Conservation (phyloP, 2,797 vertebrate species). For the Vireo griseus region DNA sequence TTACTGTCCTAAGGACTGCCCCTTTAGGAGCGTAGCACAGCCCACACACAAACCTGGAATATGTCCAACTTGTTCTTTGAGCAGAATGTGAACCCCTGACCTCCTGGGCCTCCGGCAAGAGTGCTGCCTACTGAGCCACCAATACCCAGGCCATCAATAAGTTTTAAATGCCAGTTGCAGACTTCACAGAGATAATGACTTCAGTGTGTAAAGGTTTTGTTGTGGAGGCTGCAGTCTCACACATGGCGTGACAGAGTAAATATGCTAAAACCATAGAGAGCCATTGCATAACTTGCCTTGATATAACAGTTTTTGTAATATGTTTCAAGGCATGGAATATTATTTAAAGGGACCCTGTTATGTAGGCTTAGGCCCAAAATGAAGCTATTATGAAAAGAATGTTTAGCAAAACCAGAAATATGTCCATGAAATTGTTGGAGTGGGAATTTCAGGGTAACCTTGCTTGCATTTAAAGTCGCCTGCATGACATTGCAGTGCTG, state of each 20-base stretch:
- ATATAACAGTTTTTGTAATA: slow-evolving; percentile 52
- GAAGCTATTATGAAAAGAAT: slow-evolving; percentile 55
- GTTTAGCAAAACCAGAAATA: slow-evolving; percentile 56
- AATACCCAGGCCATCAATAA: slow-evolving; percentile 57
- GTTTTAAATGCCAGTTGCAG: slow-evolving; percentile 62
- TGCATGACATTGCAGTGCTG: slow-evolving; percentile 27
- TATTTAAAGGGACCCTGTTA: slow-evolving; percentile 56
- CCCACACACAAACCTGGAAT: slow-evolving; percentile 51
- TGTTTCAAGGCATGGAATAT: slow-evolving; percentile 56
- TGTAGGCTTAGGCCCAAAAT: slow-evolving; percentile 41
- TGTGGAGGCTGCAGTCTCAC: slow-evolving; percentile 41
- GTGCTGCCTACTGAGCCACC: slow-evolving; percentile 59
- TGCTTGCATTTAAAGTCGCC: slow-evolving; percentile 41
- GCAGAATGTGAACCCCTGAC: slow-evolving; percentile 62
- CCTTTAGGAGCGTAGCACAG: slow-evolving; percentile 35
- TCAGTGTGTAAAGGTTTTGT: slow-evolving; percentile 57
- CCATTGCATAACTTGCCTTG: slow-evolving; percentile 6
- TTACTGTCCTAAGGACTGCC: slow-evolving; percentile 34
- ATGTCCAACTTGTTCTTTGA: slow-evolving; percentile 50
- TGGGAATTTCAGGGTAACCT: slow-evolving; percentile 58
- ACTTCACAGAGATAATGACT: slow-evolving; percentile 55
- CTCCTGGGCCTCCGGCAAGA: slow-evolving; percentile 45
- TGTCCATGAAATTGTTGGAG: slow-evolving; percentile 51
- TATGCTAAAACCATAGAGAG: slow-evolving; percentile 34
- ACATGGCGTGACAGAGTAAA: slow-evolving; percentile 43